Evolutionary conservation across 2,113 vertebrate species (phyloP).

Genomic region (Uria aalge): DNA sequence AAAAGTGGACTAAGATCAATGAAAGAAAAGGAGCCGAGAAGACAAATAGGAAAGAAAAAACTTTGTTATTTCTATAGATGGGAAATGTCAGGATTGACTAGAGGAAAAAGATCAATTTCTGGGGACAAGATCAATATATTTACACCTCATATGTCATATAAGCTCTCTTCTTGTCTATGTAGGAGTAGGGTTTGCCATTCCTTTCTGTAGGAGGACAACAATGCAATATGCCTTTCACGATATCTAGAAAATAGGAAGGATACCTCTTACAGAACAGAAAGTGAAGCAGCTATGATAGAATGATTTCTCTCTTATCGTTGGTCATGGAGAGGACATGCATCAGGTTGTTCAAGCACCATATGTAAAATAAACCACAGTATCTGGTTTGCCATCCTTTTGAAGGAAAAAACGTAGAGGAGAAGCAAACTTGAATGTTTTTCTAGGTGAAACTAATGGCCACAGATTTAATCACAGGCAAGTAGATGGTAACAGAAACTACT

Average conservation of each 20-base stretch:
- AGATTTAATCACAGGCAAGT: background rate
- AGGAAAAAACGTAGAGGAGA: background rate
- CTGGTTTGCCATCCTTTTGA: background rate
- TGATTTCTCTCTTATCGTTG: background rate
- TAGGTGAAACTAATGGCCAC: background rate
- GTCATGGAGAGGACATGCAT: background rate
- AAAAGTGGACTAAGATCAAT: background rate
- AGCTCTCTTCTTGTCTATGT: background rate
- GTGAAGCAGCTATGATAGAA: background rate
- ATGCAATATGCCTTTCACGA: background rate
- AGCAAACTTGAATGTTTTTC: background rate
- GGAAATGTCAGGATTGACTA: background rate
- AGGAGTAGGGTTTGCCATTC: background rate
- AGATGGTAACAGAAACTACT: background rate
- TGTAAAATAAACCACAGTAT: background rate
- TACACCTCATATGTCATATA: background rate
- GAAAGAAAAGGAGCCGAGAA: background rate
- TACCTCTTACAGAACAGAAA: background rate
- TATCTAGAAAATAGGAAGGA: background rate
- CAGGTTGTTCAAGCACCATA: background rate
- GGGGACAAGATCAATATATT: background rate
- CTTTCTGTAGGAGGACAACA: background rate
- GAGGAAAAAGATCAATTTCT: background rate
- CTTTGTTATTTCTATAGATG: background rate
- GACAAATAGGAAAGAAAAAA: background rate